Percentiles rank a stretch among this genome's conserved stretches.
These are phyloP conservation scores for Heptranchias perlo DNA, from an alignment of 2,113 vertebrate species.

Conservation along the genomic window DNA sequence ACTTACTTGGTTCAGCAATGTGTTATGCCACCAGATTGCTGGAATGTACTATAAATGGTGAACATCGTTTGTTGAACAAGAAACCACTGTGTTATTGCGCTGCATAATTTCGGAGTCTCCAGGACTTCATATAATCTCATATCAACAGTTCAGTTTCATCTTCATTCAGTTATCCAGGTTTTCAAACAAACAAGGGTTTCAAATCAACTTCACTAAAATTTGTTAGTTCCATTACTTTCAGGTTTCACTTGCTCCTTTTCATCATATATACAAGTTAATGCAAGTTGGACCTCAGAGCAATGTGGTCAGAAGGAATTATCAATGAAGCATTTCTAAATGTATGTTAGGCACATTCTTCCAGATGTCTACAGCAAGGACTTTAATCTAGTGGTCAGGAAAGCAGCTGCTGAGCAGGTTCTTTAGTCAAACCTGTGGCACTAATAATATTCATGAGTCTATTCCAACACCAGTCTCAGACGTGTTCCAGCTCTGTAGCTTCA, in stretches of 20 bases:
- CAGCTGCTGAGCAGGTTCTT: conserved; percentile 25
- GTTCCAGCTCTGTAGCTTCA: neutral
- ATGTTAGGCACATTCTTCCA: neutral
- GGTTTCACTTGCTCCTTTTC: neutral
- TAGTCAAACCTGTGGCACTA: neutral
- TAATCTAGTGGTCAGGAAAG: conserved; percentile 24
- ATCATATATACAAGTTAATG: neutral
- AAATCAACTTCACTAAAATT: neutral
- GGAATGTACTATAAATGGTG: neutral
- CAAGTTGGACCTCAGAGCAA: neutral
- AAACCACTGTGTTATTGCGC: neutral
- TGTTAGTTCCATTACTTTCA: neutral
- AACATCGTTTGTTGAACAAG: neutral
- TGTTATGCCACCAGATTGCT: neutral
- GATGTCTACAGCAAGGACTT: conserved; percentile 1
- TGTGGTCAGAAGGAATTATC: neutral
- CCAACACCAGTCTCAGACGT: neutral
- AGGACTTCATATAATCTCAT: neutral
- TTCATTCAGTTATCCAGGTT: neutral
- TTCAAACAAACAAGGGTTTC: neutral
- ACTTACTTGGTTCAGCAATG: neutral
- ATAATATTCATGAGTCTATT: neutral
- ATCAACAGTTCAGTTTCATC: neutral
- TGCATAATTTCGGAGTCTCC: neutral
- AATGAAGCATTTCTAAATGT: neutral